Evolutionary conservation across 2,888 invertebrate species (phyloP).

Genomic region (Cheiracanthium punctorium): DNA sequence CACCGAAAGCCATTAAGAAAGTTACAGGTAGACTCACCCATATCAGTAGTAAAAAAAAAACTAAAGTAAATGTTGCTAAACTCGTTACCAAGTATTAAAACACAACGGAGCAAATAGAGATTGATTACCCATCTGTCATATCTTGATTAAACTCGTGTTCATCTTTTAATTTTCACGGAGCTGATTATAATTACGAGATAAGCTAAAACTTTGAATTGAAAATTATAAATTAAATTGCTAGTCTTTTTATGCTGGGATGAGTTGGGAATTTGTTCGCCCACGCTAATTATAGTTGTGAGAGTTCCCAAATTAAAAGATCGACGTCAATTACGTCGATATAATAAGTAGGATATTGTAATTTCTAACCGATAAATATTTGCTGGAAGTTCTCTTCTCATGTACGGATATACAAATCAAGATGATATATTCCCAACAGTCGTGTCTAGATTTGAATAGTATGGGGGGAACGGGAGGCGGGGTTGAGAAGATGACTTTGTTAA

Average conservation of each 20-base stretch:
- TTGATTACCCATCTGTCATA: slow-evolving; percentile 44
- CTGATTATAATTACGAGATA: slow-evolving; percentile 53
- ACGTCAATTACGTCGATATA: neutral
- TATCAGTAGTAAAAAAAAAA: neutral
- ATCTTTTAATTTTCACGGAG: slow-evolving; percentile 41
- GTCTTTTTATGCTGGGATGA: neutral
- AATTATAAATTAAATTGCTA: slow-evolving; percentile 59
- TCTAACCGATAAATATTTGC: slow-evolving; percentile 20
- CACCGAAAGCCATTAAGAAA: neutral
- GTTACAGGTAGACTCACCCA: neutral
- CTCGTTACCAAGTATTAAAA: neutral
- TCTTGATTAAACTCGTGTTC: slow-evolving; percentile 37
- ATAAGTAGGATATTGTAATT: neutral
- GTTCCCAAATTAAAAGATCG: neutral
- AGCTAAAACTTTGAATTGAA: slow-evolving; percentile 36
- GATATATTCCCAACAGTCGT: too few species aligned
- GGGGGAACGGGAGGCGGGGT: too few species aligned
- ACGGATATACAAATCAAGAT: too few species aligned
- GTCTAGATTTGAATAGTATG: too few species aligned
- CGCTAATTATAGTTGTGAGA: slow-evolving; percentile 48
- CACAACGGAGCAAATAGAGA: slow-evolving; percentile 6
- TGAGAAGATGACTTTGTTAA: too few species aligned
- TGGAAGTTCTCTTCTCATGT: neutral
- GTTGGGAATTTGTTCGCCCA: slow-evolving; percentile 38
- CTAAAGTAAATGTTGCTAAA: neutral